phyloP scores from a whole-genome alignment of 1,140 invertebrate species.

The Manduca sexta region DNA sequence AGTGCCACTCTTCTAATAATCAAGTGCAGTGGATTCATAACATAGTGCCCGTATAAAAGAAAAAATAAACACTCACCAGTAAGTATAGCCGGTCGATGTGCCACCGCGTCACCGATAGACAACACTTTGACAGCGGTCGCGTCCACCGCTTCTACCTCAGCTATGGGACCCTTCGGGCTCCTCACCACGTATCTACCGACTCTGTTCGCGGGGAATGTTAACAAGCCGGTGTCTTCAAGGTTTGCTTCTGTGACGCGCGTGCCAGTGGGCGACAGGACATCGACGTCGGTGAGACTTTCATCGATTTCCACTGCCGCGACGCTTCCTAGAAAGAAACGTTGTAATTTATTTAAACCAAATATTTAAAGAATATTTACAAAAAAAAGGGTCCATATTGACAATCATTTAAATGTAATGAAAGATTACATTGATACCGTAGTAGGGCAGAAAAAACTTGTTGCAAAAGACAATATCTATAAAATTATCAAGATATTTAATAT shows the following conservation, averaged over 20 bases:
- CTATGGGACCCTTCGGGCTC: constrained; percentile 54
- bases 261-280: constrained; percentile 73
- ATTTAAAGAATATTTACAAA: too few species aligned
- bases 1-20: too few species aligned
- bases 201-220: constrained; percentile 72
- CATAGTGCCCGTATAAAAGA: background rate
- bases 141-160: constrained; percentile 89
- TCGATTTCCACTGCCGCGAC: constrained; percentile 74
- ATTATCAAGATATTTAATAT: too few species aligned
- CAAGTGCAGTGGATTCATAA: too few species aligned
- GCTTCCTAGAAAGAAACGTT: constrained; percentile 44
- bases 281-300: constrained; percentile 72
- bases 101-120: constrained; percentile 85
- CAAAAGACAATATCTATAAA: too few species aligned
- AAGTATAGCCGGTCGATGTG: constrained; percentile 87
- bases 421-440: too few species aligned
- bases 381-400: too few species aligned
- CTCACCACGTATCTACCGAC: constrained; percentile 73
- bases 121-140: constrained; percentile 85
- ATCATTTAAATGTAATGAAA: too few species aligned
- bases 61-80: constrained; percentile 74
- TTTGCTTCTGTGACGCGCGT: constrained; percentile 68
- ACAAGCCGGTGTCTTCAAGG: constrained; percentile 64
- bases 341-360: too few species aligned
- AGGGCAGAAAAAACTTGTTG: too few species aligned